Evolutionary conservation across 2,797 vertebrate species (phyloP), one percentile per base, ranked within the genome.

Genomic region (Eremophila alpestris): DNA sequence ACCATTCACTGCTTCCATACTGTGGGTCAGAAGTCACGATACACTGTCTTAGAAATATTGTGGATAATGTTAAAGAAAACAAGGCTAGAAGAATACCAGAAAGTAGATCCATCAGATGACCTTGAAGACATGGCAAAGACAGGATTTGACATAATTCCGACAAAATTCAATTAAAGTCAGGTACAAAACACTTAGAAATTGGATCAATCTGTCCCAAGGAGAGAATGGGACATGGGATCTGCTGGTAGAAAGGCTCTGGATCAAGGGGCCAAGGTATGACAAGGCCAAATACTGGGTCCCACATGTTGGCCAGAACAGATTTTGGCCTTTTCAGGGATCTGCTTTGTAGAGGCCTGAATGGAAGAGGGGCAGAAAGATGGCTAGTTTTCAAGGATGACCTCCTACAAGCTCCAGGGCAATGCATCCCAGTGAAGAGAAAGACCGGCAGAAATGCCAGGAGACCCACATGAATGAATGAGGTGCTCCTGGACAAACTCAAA

Each of bases 191-290:
- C 30, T 83, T 54, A 52, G 60, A 81, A 93, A 67, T 71, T 13
- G 1, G 16, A 75, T 75, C 58, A 81, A 3, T 63, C 22, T 11
- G 60, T n/a, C 32, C 11, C 10, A 60, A 41, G 10, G 58, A 58
- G 79, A 81, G 40, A 80, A 51, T 8, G 16, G 34, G 18, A 62
- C 0, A 0, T 46, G 19, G 48, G 54, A 87, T 84, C 52, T 38
- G n/a, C 54, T 59, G 27, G 38, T 67, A 38, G 52, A 38, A 67
- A 45, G 10, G 15, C n/a, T 76, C n/a, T 38, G 38, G 62, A 16
- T 16, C 1, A 1, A 45, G 38, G 27, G 18, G 38, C 23, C 0
- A 1, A 59, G 27, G 23, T 36, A 32, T 36, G 36, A 43, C n/a
- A 67, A 59, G 38, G 54, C n/a, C 54, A 51, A 19, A 67, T 67